Evolutionary conservation across 2,113 vertebrate species (phyloP).

Genomic region (Sclerurus mexicanus): DNA sequence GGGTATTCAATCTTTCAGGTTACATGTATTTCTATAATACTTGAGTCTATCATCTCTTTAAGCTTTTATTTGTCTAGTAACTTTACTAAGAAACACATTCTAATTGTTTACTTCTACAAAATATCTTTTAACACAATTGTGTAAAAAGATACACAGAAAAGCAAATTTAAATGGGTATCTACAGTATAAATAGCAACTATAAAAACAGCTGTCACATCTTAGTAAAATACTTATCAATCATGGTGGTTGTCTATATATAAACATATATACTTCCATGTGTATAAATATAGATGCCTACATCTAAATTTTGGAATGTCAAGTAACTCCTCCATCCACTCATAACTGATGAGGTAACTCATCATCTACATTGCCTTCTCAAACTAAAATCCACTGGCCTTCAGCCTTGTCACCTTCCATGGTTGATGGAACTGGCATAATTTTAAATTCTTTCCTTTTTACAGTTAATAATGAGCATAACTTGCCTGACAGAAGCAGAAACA

Average conservation of each 20-base stretch:
- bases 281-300: not conserved
- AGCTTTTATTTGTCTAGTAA: not conserved
- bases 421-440: not conserved
- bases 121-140: not conserved
- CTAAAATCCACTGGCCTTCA: not conserved
- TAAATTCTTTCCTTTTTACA: not conserved
- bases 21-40: not conserved
- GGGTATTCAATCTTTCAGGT: not conserved
- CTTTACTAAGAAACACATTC: not conserved
- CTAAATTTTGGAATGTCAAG: not conserved
- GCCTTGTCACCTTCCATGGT: not conserved
- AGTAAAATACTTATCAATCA: not conserved
- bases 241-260: not conserved
- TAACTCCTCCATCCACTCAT: not conserved
- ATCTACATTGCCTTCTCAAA: not conserved
- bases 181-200: not conserved
- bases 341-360: not conserved
- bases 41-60: not conserved
- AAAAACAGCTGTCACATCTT: not conserved
- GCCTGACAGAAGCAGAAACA: not conserved
- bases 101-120: not conserved
- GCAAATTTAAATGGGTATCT: not conserved
- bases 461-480: not conserved
- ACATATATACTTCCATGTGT: not conserved
- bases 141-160: not conserved